Conservation (phyloP, 2,888 invertebrate species). For the Epistrophe grossulariae region DNA sequence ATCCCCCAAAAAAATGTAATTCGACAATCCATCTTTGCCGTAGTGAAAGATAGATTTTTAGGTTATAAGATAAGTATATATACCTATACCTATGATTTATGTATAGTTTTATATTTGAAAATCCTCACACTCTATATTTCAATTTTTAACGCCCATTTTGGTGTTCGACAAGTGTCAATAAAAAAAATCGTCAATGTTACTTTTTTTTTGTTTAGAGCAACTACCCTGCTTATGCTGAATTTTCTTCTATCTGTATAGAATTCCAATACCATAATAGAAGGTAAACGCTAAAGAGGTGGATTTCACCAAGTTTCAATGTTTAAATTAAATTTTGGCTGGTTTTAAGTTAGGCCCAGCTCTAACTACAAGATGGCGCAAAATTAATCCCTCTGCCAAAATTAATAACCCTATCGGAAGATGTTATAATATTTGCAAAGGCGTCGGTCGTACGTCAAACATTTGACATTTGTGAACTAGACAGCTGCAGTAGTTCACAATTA, state of each 20-base stretch:
- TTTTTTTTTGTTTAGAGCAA: not conserved
- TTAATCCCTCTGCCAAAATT: too few relatives aligned
- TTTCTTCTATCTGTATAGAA: not conserved
- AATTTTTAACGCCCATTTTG: constrained; percentile 43
- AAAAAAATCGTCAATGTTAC: constrained; percentile 38
- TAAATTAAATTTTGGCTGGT: too few relatives aligned
- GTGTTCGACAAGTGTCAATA: constrained; percentile 65
- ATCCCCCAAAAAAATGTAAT: constrained; percentile 10
- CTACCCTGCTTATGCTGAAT: not conserved
- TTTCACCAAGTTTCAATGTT: not conserved
- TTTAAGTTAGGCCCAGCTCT: too few relatives aligned
- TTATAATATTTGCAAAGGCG: too few relatives aligned
- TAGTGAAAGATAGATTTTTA: constrained; percentile 21
- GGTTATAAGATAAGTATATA: constrained; percentile 12
- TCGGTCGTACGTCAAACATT: too few relatives aligned
- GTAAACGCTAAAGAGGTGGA: not conserved
- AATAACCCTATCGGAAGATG: too few relatives aligned
- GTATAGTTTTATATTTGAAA: not conserved
- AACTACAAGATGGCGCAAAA: too few relatives aligned
- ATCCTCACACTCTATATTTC: constrained; percentile 23
- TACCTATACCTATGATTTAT: not conserved
- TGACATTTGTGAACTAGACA: too few relatives aligned
- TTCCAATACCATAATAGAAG: not conserved
- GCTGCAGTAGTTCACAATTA: too few relatives aligned
- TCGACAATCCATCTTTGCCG: constrained; percentile 21